Evolutionary conservation across 2,797 vertebrate species (phyloP).

Genomic region (Macropus fuliginosus): DNA sequence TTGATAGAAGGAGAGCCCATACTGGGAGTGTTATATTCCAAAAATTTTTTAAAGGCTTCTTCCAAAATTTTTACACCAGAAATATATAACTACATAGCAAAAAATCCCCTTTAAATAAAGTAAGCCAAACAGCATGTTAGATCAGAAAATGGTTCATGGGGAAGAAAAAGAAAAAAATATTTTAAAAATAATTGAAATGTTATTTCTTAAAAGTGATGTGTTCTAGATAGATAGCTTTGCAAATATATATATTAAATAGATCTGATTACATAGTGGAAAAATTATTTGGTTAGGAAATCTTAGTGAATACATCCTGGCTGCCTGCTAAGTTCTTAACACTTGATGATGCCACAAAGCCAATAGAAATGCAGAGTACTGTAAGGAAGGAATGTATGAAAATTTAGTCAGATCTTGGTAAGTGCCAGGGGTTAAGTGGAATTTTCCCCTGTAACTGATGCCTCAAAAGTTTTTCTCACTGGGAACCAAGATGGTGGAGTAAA

Average conservation of each 20-base stretch:
- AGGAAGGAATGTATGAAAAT: not conserved
- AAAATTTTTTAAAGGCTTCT: not conserved
- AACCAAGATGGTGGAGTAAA: no score
- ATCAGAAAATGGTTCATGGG: not conserved
- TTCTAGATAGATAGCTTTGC: not conserved
- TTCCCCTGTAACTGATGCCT: not conserved
- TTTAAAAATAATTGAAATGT: not conserved
- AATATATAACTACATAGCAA: constrained; percentile 32
- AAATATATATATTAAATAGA: not conserved
- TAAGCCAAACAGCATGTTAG: not conserved
- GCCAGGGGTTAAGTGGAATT: not conserved
- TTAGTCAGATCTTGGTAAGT: not conserved
- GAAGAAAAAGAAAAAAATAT: constrained; percentile 29
- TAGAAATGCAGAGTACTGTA: not conserved
- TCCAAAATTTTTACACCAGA: not conserved
- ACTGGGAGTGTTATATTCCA: not conserved
- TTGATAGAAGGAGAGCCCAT: not conserved
- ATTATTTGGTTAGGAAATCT: not conserved
- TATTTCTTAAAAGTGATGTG: not conserved
- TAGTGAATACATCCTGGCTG: not conserved
- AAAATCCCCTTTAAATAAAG: not conserved
- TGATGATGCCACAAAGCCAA: constrained; percentile 7
- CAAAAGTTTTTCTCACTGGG: not conserved
- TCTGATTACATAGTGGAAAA: not conserved
- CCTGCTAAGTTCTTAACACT: not conserved